Evolutionary conservation across 1,140 invertebrate genomes (phyloP), one percentile per base, ranked within the genome.

Genomic region (Caerostris extrusa): DNA sequence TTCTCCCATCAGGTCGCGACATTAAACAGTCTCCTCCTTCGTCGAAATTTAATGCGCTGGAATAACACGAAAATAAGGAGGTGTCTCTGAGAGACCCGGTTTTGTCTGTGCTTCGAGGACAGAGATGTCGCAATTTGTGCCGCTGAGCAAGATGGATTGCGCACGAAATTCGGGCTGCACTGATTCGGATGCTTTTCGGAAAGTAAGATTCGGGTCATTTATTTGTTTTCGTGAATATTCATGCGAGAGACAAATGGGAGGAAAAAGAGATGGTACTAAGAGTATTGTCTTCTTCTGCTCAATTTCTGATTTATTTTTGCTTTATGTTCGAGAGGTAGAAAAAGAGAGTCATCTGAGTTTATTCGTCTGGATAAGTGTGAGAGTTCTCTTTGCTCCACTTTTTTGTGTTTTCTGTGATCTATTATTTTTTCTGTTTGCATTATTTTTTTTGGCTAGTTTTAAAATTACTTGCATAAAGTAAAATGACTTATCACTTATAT

Each of bases 1-100:
- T 83, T 83, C 57, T 58, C 82, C 82, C 56, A 83, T 83, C 82
- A 83, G 56, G 53, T 10, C 56, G 82, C 82, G 53, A 83, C 82
- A 83, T 55, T 82, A n/a, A 55, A n/a, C 81, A n/a, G 56, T 6
- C 34, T 34, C 53, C 34, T 8, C 10, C 71, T 77, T 10, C 61
- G 34, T 34, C 34, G 34, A 12, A 19, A 55, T 56, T 83, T 57
- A 83, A 83, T 83, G 56, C n/a, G 5, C 53, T 6, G 82, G 82
- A 83, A 83, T 83, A 83, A 83, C 56, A 57, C 6, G 82, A 57
- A 83, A 83, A 83, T 83, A 83, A 83, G 82, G 69, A 34, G 19
- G 10, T 7, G 55, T 19, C 55, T 10, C n/a, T 19, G n/a, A 67
- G n/a, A 17, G 71, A 10, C 71, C n/a, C 71, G 71, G 10, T 53